phyloP scores from a whole-genome alignment of 2,113 vertebrate genomes.

The Menura novaehollandiae region DNA sequence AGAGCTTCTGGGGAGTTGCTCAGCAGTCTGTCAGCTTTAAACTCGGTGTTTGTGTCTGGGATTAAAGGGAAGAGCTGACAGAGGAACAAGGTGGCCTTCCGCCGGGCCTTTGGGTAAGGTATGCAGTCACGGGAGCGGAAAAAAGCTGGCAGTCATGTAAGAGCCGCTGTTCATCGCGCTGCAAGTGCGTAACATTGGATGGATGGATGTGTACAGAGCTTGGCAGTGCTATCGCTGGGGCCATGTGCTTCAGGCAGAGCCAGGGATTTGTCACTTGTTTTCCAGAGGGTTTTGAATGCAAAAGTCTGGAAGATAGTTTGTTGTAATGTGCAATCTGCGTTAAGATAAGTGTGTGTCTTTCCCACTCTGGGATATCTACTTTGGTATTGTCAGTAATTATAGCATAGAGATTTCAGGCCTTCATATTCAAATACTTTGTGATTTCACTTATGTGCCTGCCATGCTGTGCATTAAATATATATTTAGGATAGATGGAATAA shows the following conservation, averaged over 20 bases:
- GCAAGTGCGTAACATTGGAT: rapidly evolving
- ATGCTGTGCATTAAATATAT: neutral
- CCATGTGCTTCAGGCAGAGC: neutral
- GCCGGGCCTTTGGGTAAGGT: neutral
- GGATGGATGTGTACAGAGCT: rapidly evolving
- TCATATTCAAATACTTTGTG: neutral
- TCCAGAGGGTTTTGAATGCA: neutral
- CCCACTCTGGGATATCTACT: neutral
- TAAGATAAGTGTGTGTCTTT: neutral
- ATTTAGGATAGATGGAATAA: neutral
- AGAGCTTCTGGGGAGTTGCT: neutral
- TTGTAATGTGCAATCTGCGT: neutral
- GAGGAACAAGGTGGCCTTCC: neutral
- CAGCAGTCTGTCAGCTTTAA: neutral
- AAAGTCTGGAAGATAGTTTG: neutral
- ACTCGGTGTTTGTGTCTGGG: neutral
- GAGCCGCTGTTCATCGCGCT: neutral
- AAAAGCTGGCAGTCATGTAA: neutral
- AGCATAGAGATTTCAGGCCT: neutral
- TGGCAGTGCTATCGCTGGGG: neutral
- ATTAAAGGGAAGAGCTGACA: neutral
- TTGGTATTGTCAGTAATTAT: neutral
- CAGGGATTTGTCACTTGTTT: neutral
- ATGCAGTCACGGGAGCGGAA: neutral
- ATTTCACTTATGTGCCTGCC: neutral